A percentile compares a stretch with the other conserved stretches of the same genome.
phyloP scores from a whole-genome alignment of 1,140 invertebrate species.

The Drosophila kepulauana region DNA sequence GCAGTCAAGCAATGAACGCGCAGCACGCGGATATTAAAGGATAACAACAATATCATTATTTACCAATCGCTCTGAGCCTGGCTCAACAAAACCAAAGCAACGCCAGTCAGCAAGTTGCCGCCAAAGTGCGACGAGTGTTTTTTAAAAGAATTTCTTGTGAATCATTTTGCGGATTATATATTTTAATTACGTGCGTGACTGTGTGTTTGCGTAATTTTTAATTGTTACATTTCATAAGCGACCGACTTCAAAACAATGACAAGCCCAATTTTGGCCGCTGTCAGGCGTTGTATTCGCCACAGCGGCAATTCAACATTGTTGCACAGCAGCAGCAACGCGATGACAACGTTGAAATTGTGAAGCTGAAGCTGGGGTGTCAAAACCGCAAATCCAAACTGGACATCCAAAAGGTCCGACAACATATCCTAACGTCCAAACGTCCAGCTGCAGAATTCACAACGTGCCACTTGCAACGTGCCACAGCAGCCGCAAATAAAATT shows the following conservation, averaged over 20 bases:
- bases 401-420: conserved; percentile 40
- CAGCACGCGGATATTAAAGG: conserved; percentile 58
- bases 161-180: conserved; percentile 28
- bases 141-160: conserved; percentile 26
- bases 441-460: conserved; percentile 71
- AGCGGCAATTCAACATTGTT: conserved; percentile 25
- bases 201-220: conserved; percentile 12
- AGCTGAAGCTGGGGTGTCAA: conserved; percentile 49
- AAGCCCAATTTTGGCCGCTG: conserved; percentile 48
- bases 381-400: conserved; percentile 65
- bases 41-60: conserved; percentile 30
- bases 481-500: conserved; percentile 57
- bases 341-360: conserved; percentile 24
- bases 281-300: conserved; percentile 43
- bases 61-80: conserved; percentile 5
- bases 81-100: conserved; percentile 3
- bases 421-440: conserved; percentile 31
- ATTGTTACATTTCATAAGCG: conserved; percentile 25
- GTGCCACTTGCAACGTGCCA: conserved; percentile 63
- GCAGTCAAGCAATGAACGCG: conserved; percentile 75
- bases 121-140: conserved; percentile 9
- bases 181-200: background rate
- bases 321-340: conserved; percentile 18
- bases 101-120: conserved; percentile 14
- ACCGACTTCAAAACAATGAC: conserved; percentile 51